These are phyloP conservation scores for Leptinotarsa juncta DNA, from an alignment of 2,888 invertebrate genomes.

Conservation along the genomic window DNA sequence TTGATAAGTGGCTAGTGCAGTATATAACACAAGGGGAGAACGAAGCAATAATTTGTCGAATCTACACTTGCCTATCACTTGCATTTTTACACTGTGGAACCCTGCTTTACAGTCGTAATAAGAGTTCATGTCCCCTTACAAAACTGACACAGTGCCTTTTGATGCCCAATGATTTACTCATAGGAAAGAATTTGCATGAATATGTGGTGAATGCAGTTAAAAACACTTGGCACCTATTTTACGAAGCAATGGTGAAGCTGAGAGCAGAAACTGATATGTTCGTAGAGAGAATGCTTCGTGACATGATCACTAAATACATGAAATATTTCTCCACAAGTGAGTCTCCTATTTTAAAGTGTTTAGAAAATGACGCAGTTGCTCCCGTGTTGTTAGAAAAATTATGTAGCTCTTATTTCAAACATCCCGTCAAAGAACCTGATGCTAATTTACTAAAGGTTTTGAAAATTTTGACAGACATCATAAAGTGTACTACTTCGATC, in stretches of 20 bases:
- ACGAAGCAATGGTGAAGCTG: conserved; percentile 68
- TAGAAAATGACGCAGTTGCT: conserved; percentile 52
- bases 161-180: conserved; percentile 67
- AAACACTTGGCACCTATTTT: conserved; percentile 68
- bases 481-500: conserved; percentile 52
- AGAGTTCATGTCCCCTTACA: conserved; percentile 66
- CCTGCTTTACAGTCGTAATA: conserved; percentile 59
- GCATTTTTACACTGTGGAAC: conserved; percentile 58
- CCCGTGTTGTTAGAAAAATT: conserved; percentile 59
- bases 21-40: conserved; percentile 55
- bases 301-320: conserved; percentile 65
- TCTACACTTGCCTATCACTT: conserved; percentile 58
- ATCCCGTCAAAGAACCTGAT: conserved; percentile 57
- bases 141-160: conserved; percentile 67
- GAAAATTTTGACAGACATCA: conserved; percentile 55
- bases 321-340: conserved; percentile 57
- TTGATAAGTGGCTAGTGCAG: conserved; percentile 54
- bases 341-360: conserved; percentile 57
- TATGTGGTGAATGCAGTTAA: conserved; percentile 66
- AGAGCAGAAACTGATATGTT: conserved; percentile 66
- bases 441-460: conserved; percentile 58
- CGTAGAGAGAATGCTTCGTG: conserved; percentile 66
- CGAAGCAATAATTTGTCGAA: conserved; percentile 55
- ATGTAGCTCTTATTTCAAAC: conserved; percentile 56
- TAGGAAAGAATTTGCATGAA: conserved; percentile 63